Conservation (phyloP, 1,140 invertebrate species). For the Orchesella cincta region DNA sequence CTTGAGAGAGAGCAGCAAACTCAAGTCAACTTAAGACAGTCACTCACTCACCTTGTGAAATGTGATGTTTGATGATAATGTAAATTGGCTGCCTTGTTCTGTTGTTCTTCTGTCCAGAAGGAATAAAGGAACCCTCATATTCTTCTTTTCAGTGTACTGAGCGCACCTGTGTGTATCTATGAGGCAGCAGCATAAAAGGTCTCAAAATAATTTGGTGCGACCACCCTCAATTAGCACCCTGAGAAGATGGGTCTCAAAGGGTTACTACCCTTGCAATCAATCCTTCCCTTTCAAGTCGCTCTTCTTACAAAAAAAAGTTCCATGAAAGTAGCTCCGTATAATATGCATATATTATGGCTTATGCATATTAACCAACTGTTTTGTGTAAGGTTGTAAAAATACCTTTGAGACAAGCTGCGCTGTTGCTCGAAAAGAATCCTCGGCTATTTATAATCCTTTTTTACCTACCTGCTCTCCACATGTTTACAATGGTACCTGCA, state of each 20-base stretch:
- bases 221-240: slow-evolving; percentile 35
- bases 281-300: not conserved
- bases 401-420: too few species aligned
- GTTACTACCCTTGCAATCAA: slow-evolving; percentile 27
- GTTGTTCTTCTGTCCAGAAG: not conserved
- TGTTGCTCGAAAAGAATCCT: too few species aligned
- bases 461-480: too few species aligned
- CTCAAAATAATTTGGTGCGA: slow-evolving; percentile 31
- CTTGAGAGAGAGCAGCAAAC: not conserved
- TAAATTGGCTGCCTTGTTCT: not conserved
- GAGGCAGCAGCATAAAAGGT: slow-evolving; percentile 9
- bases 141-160: not conserved
- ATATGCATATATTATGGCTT: too few species aligned
- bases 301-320: not conserved
- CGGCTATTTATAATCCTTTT: too few species aligned
- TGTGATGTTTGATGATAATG: not conserved
- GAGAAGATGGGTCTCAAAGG: slow-evolving; percentile 25
- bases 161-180: slow-evolving; percentile 20
- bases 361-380: too few species aligned
- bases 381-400: too few species aligned
- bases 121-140: not conserved
- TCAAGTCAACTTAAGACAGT: slow-evolving; percentile 4
- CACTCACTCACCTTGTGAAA: not conserved
- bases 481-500: too few species aligned
- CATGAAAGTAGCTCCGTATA: too few species aligned